Conservation (phyloP, 2,888 invertebrate genomes). For the Marasmarcha lunaedactyla region DNA sequence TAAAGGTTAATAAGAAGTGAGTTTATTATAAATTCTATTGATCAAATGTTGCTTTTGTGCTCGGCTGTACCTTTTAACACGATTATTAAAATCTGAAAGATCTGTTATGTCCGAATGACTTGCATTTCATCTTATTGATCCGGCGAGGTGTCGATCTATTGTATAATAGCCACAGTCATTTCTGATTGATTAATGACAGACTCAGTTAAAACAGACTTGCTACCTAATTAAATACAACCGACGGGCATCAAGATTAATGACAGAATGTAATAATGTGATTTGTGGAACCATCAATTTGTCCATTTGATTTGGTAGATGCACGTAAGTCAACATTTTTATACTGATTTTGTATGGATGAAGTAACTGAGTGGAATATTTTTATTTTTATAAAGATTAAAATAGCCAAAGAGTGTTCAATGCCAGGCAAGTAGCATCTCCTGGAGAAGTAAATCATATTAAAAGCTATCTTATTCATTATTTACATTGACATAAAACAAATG, state of each 20-base stretch:
- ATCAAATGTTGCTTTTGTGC: too few relatives aligned
- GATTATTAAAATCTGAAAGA: constrained; percentile 69
- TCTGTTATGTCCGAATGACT: constrained; percentile 63
- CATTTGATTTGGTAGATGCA: background rate
- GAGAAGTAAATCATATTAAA: too few relatives aligned
- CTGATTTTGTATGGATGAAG: too few relatives aligned
- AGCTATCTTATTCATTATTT: too few relatives aligned
- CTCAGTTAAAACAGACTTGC: constrained; percentile 53
- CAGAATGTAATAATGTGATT: constrained; percentile 26
- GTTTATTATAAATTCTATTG: too few relatives aligned
- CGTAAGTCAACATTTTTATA: too few relatives aligned
- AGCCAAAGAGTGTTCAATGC: too few relatives aligned
- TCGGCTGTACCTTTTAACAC: constrained; percentile 60
- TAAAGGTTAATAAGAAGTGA: too few relatives aligned
- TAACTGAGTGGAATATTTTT: too few relatives aligned
- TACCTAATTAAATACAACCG: constrained; percentile 58
- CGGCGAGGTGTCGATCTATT: constrained; percentile 57
- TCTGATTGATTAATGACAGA: constrained; percentile 66
- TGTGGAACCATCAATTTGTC: constrained; percentile 16
- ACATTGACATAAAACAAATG: too few relatives aligned
- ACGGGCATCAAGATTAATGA: constrained; percentile 19
- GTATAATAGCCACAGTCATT: constrained; percentile 45
- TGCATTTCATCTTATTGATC: constrained; percentile 40
- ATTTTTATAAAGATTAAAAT: too few relatives aligned
- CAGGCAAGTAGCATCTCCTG: too few relatives aligned